Percentiles rank a stretch among this genome's conserved stretches.
Evolutionary conservation across 2,797 vertebrate genomes (phyloP).

Genomic region (Argyrosomus regius): DNA sequence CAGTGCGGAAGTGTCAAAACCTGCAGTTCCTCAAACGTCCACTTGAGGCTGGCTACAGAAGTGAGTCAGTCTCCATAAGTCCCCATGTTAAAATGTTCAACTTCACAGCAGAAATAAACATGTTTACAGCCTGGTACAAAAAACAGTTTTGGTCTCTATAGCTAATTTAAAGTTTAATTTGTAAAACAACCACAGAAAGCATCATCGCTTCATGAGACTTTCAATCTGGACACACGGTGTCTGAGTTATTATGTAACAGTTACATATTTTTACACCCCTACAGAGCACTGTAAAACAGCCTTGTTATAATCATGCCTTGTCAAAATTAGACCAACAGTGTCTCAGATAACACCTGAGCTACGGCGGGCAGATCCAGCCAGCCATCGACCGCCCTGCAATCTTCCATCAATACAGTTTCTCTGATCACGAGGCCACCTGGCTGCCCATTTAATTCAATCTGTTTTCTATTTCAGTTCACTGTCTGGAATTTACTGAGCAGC

Average conservation of each 20-base stretch:
- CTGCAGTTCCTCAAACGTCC: neutral
- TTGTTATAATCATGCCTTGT: constrained; percentile 1
- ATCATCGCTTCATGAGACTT: neutral
- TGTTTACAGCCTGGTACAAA: no score
- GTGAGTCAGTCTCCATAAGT: no score
- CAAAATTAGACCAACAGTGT: constrained; percentile 54
- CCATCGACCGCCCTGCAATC: constrained; percentile 58
- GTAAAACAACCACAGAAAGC: neutral
- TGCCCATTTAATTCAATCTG: constrained; percentile 67
- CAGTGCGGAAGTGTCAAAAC: neutral
- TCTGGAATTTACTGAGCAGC: constrained; percentile 48
- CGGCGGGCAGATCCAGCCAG: constrained; percentile 37
- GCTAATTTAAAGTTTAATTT: neutral
- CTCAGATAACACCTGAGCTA: constrained; percentile 57
- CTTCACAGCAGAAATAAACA: no score
- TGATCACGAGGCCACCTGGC: constrained; percentile 61
- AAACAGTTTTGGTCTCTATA: no score
- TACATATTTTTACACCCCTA: neutral
- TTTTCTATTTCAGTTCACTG: constrained; percentile 67
- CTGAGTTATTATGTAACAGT: constrained; percentile 14
- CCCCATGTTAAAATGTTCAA: no score
- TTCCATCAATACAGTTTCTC: constrained; percentile 54
- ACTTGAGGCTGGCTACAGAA: no score
- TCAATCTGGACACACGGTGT: neutral
- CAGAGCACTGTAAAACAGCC: neutral